Evolutionary conservation across 1,140 invertebrate genomes (phyloP).

Genomic region (Halictus rubicundus): DNA sequence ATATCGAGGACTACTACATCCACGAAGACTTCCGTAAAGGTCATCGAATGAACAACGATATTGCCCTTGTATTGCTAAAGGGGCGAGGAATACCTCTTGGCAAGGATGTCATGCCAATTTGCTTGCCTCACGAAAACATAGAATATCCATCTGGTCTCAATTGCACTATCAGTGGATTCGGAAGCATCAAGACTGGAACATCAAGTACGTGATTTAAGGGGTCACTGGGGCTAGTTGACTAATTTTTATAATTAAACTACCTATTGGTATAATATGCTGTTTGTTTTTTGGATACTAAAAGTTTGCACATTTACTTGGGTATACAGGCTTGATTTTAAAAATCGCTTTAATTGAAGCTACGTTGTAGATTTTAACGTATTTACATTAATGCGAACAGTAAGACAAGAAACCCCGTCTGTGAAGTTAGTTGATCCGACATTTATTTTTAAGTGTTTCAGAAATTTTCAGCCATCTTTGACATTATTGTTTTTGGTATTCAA

Average conservation of each 20-base stretch:
- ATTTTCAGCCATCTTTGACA: no score
- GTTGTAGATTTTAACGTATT: no score
- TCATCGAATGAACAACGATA: constrained; percentile 87
- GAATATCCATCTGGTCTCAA: constrained; percentile 83
- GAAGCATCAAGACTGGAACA: constrained; percentile 83
- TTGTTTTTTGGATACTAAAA: no score
- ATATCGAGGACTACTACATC: constrained; percentile 85
- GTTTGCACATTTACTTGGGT: no score
- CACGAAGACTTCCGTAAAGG: constrained; percentile 85
- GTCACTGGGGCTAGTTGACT: background rate
- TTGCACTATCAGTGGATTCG: constrained; percentile 91
- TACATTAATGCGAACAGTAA: no score
- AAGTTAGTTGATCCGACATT: no score
- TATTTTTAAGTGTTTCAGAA: no score
- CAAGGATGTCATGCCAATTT: constrained; percentile 87
- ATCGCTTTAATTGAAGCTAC: no score
- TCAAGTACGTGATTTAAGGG: constrained; percentile 78
- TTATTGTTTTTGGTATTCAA: no score
- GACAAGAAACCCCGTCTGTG: no score
- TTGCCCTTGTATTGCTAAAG: constrained; percentile 87
- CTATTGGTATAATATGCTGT: no score
- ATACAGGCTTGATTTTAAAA: no score
- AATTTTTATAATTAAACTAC: background rate
- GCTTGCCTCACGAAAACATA: constrained; percentile 83
- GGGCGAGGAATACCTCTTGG: constrained; percentile 84